Percentiles rank a stretch among this genome's conserved stretches.
These are phyloP conservation scores for Hylia prasina DNA, from an alignment of 2,113 vertebrate genomes.

Conservation along the genomic window DNA sequence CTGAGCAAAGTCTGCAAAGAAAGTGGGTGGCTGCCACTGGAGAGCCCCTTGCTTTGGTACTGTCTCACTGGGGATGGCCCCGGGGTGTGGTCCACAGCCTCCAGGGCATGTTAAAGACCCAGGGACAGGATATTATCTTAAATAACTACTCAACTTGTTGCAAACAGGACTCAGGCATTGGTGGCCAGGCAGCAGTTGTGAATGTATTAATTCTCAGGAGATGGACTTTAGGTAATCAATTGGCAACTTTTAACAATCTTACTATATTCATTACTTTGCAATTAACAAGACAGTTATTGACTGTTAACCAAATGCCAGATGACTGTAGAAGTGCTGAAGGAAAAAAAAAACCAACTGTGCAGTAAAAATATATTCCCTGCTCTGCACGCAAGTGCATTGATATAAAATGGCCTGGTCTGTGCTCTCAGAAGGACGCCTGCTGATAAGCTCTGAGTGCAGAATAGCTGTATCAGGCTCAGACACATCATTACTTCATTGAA, in stretches of 20 bases:
- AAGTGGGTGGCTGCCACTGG: background rate
- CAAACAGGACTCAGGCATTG: background rate
- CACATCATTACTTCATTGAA: background rate
- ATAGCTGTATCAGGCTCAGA: background rate
- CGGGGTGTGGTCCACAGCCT: background rate
- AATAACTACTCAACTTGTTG: background rate
- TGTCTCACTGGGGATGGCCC: background rate
- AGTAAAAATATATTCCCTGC: background rate
- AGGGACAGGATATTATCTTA: background rate
- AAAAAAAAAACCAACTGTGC: background rate
- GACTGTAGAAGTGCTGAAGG: background rate
- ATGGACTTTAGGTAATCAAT: background rate
- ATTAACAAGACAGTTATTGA: background rate
- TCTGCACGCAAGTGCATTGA: background rate
- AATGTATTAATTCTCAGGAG: background rate
- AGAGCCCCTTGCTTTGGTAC: background rate
- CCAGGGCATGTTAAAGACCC: background rate
- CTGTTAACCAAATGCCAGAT: background rate
- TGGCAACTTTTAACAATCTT: slow-evolving; percentile 6
- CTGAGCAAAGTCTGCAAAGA: background rate
- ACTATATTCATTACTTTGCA: background rate
- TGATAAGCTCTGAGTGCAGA: background rate
- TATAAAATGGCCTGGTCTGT: background rate
- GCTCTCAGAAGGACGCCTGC: background rate
- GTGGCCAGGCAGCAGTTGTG: background rate